Conservation (phyloP, 1,140 invertebrate species). For the Pentalonia nigronervosa region DNA sequence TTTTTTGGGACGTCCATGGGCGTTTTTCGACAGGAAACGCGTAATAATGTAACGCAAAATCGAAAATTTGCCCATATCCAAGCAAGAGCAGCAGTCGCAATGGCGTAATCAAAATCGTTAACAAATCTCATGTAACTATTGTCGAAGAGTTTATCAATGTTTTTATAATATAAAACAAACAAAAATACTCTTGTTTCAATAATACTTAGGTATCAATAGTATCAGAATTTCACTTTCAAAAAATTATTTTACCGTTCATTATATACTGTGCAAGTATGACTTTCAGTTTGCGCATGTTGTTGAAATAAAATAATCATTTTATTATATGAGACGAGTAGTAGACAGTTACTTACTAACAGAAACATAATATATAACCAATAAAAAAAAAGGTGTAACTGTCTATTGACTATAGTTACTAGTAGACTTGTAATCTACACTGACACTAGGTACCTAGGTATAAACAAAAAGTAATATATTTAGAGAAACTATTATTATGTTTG, state of each 20-base stretch:
- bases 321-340: too few relatives aligned
- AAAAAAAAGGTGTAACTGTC: background rate
- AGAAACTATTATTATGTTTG: background rate
- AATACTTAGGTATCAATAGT: background rate
- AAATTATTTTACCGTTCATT: background rate
- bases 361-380: background rate
- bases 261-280: background rate
- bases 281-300: background rate
- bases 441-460: background rate
- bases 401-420: background rate
- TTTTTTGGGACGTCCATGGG: slow-evolving; percentile 37
- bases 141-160: background rate
- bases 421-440: background rate
- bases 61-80: background rate
- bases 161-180: background rate
- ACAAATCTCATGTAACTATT: background rate
- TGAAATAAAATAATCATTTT: too few relatives aligned
- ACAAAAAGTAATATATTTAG: background rate
- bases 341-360: background rate
- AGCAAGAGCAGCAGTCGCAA: background rate
- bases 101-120: background rate
- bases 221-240: background rate
- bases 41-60: background rate
- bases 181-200: background rate
- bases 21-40: background rate